phyloP scores from a whole-genome alignment of 2,888 invertebrate species.

The Lycia hirtaria region DNA sequence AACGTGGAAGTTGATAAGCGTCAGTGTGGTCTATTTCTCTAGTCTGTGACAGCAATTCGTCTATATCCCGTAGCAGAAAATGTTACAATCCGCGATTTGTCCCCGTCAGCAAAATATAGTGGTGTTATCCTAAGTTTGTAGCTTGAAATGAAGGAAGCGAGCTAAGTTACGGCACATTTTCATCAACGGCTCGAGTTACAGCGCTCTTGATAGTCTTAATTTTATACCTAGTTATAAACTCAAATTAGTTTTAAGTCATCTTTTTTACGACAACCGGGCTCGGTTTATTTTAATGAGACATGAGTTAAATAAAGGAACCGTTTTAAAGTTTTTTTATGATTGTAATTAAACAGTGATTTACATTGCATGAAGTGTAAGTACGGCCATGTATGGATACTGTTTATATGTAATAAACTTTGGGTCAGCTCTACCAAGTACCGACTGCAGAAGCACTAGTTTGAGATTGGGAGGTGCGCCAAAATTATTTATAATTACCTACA shows the following conservation, averaged over 20 bases:
- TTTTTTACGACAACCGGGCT: conserved; percentile 17
- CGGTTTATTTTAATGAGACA: conserved; percentile 16
- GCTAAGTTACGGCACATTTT: conserved; percentile 24
- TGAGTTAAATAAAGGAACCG: not conserved
- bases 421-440: no score
- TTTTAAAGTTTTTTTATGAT: not conserved
- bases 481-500: no score
- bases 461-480: no score
- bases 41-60: no score
- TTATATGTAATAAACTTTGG: no score
- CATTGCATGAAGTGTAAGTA: no score
- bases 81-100: conserved; percentile 18
- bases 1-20: no score
- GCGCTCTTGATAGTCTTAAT: conserved; percentile 25
- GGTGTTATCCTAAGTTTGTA: conserved; percentile 5
- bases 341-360: no score
- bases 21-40: no score
- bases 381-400: no score
- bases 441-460: no score
- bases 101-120: conserved; percentile 14
- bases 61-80: conserved; percentile 4
- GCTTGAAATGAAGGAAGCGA: conserved; percentile 4
- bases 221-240: conserved; percentile 25
- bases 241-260: conserved; percentile 28
- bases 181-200: conserved; percentile 31